Percentiles rank a stretch among this genome's conserved stretches.
Conservation (phyloP, 1,140 invertebrate genomes). For the Lucilia sericata region DNA sequence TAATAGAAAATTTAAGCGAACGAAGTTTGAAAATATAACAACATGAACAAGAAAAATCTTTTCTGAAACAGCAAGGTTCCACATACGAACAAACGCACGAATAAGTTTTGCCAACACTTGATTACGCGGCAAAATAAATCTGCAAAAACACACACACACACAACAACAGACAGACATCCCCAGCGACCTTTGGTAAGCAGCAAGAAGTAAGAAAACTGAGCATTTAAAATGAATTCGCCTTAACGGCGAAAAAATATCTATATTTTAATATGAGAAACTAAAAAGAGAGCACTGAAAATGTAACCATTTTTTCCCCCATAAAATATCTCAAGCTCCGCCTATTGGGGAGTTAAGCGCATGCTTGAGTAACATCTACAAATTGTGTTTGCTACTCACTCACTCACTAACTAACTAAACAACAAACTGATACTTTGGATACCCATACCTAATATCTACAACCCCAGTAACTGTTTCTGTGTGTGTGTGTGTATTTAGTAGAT, state of each 20-base stretch:
- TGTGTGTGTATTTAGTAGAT: background rate
- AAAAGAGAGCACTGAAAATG: background rate
- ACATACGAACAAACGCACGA: background rate
- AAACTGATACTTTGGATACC: background rate
- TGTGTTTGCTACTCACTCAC: no score
- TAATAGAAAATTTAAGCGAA: conserved; percentile 25
- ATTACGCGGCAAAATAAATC: conserved; percentile 32
- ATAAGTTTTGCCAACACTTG: conserved; percentile 31
- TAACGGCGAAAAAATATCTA: conserved; percentile 11
- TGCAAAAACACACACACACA: conserved; percentile 4
- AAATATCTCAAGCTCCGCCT: background rate
- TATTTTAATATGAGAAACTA: background rate
- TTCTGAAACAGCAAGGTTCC: background rate
- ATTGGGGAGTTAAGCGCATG: background rate
- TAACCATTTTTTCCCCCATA: background rate
- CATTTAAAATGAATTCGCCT: conserved; percentile 25
- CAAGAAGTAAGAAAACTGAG: background rate
- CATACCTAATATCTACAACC: background rate
- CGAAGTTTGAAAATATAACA: conserved; percentile 45
- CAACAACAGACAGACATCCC: background rate
- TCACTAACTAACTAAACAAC: background rate
- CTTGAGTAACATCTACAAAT: background rate
- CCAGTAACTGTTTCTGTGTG: no score
- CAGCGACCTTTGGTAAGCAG: background rate
- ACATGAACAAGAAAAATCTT: background rate